phyloP scores from a whole-genome alignment of 2,113 vertebrate species.

The Macroglossus sobrinus region DNA sequence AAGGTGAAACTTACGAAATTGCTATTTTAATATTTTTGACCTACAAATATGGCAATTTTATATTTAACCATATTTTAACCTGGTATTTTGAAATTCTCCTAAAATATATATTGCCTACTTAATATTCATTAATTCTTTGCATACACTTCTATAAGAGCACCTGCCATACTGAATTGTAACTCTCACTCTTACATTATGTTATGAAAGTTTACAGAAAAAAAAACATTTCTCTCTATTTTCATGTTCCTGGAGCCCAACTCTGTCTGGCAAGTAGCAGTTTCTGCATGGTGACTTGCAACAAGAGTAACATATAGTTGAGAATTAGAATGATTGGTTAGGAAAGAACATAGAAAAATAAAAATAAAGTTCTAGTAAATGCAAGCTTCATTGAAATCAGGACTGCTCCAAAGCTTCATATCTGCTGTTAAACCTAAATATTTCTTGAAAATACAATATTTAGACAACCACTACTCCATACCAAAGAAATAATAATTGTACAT shows the following conservation, averaged over 20 bases:
- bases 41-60: constrained; percentile 39
- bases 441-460: constrained; percentile 17
- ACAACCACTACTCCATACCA: not conserved
- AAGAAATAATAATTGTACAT: constrained; percentile 9
- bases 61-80: not conserved
- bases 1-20: not conserved
- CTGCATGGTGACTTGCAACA: not conserved
- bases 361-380: not conserved
- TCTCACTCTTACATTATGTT: not conserved
- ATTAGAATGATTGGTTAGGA: not conserved
- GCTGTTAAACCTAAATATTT: not conserved
- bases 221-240: constrained; percentile 4
- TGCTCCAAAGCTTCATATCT: not conserved
- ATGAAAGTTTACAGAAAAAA: not conserved
- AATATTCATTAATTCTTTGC: not conserved
- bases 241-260: not conserved
- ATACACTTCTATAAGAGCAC: not conserved
- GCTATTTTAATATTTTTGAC: not conserved
- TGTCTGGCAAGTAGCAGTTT: not conserved
- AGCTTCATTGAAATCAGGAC: not conserved
- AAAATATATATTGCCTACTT: not conserved
- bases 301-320: not conserved
- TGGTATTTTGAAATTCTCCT: constrained; percentile 31
- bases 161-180: not conserved
- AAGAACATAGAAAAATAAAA: constrained; percentile 24